Evolutionary conservation across 2,888 invertebrate genomes (phyloP).

Genomic region (Actias luna): DNA sequence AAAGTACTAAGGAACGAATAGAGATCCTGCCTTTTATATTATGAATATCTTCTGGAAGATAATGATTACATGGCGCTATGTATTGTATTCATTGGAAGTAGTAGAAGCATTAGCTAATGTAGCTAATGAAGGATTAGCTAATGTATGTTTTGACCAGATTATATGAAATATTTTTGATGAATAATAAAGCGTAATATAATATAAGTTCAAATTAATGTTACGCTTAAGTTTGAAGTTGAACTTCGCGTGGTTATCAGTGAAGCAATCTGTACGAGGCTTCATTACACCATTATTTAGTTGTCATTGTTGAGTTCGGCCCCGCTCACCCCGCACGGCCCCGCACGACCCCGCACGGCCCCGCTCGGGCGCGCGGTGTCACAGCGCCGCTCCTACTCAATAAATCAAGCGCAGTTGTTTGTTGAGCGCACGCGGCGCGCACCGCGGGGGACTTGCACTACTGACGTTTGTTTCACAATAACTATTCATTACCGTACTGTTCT

Average conservation of each 20-base stretch:
- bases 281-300: slow-evolving; percentile 3
- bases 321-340: neutral
- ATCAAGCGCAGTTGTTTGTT: slow-evolving; percentile 13
- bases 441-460: slow-evolving; percentile 22
- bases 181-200: neutral
- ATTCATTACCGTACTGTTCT: slow-evolving; percentile 12
- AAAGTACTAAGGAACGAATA: too few relatives aligned
- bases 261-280: neutral
- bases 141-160: too few relatives aligned
- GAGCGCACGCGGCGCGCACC: slow-evolving; percentile 15
- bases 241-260: neutral
- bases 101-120: too few relatives aligned
- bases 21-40: too few relatives aligned
- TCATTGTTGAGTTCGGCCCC: neutral
- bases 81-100: too few relatives aligned
- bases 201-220: neutral
- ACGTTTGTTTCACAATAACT: slow-evolving; percentile 17
- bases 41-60: too few relatives aligned
- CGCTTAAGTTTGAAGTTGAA: neutral
- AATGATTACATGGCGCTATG: too few relatives aligned
- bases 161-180: too few relatives aligned
- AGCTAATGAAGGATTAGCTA: too few relatives aligned
- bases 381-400: slow-evolving; percentile 9
- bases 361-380: slow-evolving; percentile 6
- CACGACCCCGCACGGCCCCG: neutral